Base-by-base conservation (phyloP, 2,888 invertebrate genomes). In the Ditylenchus weischeri region DNA sequence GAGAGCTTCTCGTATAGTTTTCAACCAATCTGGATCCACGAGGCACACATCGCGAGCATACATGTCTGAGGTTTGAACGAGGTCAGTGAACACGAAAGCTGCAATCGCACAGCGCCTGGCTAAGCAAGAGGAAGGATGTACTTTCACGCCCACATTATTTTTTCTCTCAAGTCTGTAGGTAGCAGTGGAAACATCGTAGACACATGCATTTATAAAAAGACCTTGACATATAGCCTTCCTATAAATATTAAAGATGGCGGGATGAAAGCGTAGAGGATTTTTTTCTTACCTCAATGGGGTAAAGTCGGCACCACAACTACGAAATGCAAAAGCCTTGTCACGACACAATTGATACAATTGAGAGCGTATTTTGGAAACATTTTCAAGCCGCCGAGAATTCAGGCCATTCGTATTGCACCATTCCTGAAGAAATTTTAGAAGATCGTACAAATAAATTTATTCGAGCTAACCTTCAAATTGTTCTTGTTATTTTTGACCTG, bases 51-150 rank as follows among this genome's bases (percentile, higher is more conserved):
- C 68, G 6, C 69, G 23, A 18, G 79, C 81, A 60, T 75, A 81
- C 23, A 77, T 62, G 67, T 80, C 78, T 11, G 64, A 76, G 8
- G 79, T 80, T 60, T 71, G 70, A 57, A 81, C 71, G 57, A 82
- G 71, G 36, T 80, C 78, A 5, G 76, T 72, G 71, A 79, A 82
- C 35, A 82, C 80, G 58, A 82, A 69, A 51, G 76, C 67, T 18
- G 43, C n/a, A 19, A 47, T 29, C 8, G 43, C 43, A n/a, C 68
- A 70, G n/a, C 43, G 58, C 21, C 67, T 64, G 23, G 48, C 62
- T 48, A 80, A 62, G 48, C 69, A 66, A 0, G 79, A 80, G 7
- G 76, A 71, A 13, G 80, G 80, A 64, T 80, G 80, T 43, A 80
- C 78, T 62, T 76, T 76, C 21, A 80, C 63, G 10, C 71, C 67